Evolutionary conservation across 2,113 vertebrate species (phyloP), one percentile per base, ranked within the genome.

Genomic region (Oreochromis tanganicae): DNA sequence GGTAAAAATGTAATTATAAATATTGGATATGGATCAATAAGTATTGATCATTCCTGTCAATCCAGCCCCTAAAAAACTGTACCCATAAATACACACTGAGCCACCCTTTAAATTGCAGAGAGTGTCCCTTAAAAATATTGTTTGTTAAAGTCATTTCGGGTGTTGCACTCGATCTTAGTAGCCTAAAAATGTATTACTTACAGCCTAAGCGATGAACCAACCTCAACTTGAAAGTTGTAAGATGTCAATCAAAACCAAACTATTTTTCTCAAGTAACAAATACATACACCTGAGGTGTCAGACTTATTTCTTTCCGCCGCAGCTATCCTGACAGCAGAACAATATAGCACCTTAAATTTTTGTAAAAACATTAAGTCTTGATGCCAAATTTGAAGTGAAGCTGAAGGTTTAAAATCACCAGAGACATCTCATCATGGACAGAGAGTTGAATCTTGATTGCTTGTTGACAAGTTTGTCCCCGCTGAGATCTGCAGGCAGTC

Each of bases 391-490:
- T 90, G 86, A 92, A 59, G 89, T 84, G 85, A 87, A 92, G 81
- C 84, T 90, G 92, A 94, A 92, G 94, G 85, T 92, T 93, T 87
- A 46, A 93, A 94, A 88, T 91, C 94, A 92, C 87, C 80, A 24
- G 91, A 94, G 92, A 93, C 88, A 41, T 90, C 93, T 94, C 91
- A 81, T 96, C 95, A 94, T 93, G 95, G 96, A 95, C 95, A 93
- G 94, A 90, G 92, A 92, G 92, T 95, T 95, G 94, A 93, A 96
- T 94, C 93, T 34, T 80, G 89, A 93, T 94, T 41, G 88, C 89
- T 93, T 87, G 95, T 95, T 95, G 95, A 95, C 95, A 94, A 89
- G 85, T 94, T 78, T 88, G 90, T 95, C 95, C 92, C 94, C 19
- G 43, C 68, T 84, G 95, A 95, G 91, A 92, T 92, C 87, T 43